A percentile compares a stretch with the other conserved stretches of the same genome.
Conservation (phyloP, 35 echinoderm and acorn worm genomes). For the Anneissia japonica region DNA sequence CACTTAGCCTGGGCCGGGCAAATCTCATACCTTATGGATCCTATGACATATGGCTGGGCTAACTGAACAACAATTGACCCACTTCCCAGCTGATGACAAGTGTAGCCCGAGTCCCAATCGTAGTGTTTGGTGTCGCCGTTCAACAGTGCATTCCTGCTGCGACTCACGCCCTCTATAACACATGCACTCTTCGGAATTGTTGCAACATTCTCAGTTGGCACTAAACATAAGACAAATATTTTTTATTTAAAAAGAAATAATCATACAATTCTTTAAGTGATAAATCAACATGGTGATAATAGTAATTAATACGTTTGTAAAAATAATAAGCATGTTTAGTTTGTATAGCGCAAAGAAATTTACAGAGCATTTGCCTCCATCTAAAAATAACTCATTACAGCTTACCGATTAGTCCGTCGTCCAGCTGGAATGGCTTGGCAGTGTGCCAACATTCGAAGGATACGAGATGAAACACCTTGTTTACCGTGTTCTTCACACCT, state of each 20-base stretch:
- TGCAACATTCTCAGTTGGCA: slow-evolving; percentile 87
- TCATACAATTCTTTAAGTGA: too few relatives aligned
- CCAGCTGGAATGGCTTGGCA: slow-evolving; percentile 59
- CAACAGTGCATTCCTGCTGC: slow-evolving; percentile 86
- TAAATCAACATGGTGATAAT: too few relatives aligned
- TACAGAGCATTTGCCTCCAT: neutral
- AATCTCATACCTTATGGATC: slow-evolving; percentile 67
- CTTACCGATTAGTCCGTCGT: slow-evolving; percentile 80
- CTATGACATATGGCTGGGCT: slow-evolving; percentile 87
- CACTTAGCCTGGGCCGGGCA: neutral
- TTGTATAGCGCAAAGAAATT: too few relatives aligned
- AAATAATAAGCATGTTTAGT: too few relatives aligned
- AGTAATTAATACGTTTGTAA: too few relatives aligned
- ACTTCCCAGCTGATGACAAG: slow-evolving; percentile 95
- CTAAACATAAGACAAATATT: too few relatives aligned
- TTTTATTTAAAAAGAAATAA: too few relatives aligned
- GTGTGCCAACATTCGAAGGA: slow-evolving; percentile 82
- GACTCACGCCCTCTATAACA: slow-evolving; percentile 93
- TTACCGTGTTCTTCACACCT: slow-evolving; percentile 79
- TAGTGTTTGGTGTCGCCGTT: slow-evolving; percentile 99
- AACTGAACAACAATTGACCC: slow-evolving; percentile 94
- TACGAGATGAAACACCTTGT: slow-evolving; percentile 98
- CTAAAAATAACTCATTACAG: neutral
- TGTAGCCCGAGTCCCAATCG: slow-evolving; percentile 99
- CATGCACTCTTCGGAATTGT: slow-evolving; percentile 83